A percentile compares a stretch with the other conserved stretches of the same genome.
Evolutionary conservation across 1,140 invertebrate genomes (phyloP).

Genomic region (Myzus persicae): DNA sequence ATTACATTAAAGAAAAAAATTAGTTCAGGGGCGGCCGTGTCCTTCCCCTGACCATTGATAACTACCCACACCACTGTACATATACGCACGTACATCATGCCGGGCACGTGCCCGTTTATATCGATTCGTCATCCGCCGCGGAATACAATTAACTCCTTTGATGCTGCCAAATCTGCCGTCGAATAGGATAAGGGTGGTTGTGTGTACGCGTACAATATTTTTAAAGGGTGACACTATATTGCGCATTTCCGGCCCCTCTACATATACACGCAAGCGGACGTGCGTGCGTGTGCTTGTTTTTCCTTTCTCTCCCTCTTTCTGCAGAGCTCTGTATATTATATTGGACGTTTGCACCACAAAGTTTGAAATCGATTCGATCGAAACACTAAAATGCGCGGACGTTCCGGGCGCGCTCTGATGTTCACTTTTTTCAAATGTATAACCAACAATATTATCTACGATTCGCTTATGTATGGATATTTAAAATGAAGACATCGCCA

Average conservation of each 20-base stretch:
- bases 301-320: not conserved
- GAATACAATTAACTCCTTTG: slow-evolving; percentile 23
- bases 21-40: not conserved
- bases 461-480: no score
- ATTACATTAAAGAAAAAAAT: not conserved
- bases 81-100: not conserved
- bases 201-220: not conserved
- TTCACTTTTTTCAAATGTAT: not conserved
- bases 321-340: not conserved
- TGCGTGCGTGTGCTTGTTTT: not conserved
- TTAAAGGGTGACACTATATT: slow-evolving; percentile 52
- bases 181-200: not conserved
- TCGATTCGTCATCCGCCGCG: not conserved
- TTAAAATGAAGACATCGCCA: no score
- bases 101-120: slow-evolving; percentile 35
- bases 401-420: not conserved
- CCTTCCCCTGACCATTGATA: not conserved
- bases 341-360: not conserved
- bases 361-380: slow-evolving; percentile 14
- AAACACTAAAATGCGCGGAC: not conserved
- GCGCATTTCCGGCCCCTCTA: slow-evolving; percentile 33
- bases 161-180: slow-evolving; percentile 22
- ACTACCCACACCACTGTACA: not conserved
- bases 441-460: no score
- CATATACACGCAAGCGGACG: not conserved